These are phyloP conservation scores for Calonectris borealis DNA, from an alignment of 2,113 vertebrate species.

Conservation along the genomic window DNA sequence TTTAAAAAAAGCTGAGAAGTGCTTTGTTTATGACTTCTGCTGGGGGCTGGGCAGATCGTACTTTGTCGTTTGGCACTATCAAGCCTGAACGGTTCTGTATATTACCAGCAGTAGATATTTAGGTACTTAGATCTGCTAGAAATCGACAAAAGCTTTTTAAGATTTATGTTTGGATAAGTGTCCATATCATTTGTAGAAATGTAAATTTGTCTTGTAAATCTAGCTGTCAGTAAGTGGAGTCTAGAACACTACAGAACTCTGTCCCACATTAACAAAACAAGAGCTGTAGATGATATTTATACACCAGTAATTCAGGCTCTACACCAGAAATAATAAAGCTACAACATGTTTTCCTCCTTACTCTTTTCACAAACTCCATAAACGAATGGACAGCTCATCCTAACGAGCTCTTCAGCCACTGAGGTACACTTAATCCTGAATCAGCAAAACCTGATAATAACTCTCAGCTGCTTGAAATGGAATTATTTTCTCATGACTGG, in stretches of 20 bases:
- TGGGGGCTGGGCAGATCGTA: background rate
- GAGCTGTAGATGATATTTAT: background rate
- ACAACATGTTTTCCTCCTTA: background rate
- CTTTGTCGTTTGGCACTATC: background rate
- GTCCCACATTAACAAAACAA: background rate
- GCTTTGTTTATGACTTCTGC: background rate
- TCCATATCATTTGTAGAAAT: background rate
- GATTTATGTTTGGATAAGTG: background rate
- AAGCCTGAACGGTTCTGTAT: background rate
- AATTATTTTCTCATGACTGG: conserved; percentile 72
- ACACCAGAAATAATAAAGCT: background rate
- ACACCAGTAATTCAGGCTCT: background rate
- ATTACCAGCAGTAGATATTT: background rate
- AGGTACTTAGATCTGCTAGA: background rate
- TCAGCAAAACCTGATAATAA: conserved; percentile 67
- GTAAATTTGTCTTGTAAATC: background rate
- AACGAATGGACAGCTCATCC: background rate
- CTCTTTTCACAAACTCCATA: background rate
- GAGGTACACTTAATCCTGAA: conserved; percentile 69
- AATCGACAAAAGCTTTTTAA: background rate
- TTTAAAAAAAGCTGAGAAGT: background rate
- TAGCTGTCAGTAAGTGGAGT: background rate
- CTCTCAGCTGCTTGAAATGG: conserved; percentile 70
- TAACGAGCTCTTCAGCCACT: conserved; percentile 24
- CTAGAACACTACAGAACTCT: background rate